phyloP scores from a whole-genome alignment of 2,797 vertebrate genomes.

The Pteronotus mesoamericanus region DNA sequence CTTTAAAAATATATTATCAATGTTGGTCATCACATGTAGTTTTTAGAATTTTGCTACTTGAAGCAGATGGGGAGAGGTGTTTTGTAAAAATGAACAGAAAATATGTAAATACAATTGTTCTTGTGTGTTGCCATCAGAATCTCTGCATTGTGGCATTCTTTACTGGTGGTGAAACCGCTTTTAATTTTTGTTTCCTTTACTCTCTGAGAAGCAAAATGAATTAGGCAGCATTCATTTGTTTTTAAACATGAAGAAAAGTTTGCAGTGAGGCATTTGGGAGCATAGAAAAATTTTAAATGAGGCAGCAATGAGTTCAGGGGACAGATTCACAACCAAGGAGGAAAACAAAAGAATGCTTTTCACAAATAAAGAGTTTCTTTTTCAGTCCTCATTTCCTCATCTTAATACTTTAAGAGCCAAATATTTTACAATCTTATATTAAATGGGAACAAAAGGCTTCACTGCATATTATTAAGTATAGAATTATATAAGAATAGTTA shows the following conservation, averaged over 20 bases:
- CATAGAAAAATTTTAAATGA: constrained; percentile 64
- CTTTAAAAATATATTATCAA: background rate
- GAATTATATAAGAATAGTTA: constrained; percentile 66
- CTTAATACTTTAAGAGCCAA: constrained; percentile 59
- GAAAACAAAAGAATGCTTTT: constrained; percentile 56
- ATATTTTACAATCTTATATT: constrained; percentile 46
- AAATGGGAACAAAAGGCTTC: constrained; percentile 49
- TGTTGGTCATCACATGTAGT: background rate
- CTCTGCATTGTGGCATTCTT: constrained; percentile 6
- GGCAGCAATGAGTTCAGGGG: constrained; percentile 61
- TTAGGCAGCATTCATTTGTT: constrained; percentile 71
- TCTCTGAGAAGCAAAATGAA: constrained; percentile 74
- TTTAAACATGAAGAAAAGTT: constrained; percentile 71
- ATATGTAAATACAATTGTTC: background rate
- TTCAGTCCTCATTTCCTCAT: constrained; percentile 45
- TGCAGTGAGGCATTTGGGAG: constrained; percentile 68
- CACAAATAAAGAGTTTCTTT: constrained; percentile 33
- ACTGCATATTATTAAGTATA: constrained; percentile 47
- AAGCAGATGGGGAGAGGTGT: background rate
- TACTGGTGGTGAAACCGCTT: constrained; percentile 44
- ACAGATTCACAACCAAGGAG: constrained; percentile 54
- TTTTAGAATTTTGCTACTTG: background rate
- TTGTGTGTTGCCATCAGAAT: background rate
- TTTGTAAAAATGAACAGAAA: constrained; percentile 25
- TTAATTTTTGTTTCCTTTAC: constrained; percentile 66